Evolutionary conservation across 2,888 invertebrate genomes (phyloP).

Genomic region (Orgyia antiqua): DNA sequence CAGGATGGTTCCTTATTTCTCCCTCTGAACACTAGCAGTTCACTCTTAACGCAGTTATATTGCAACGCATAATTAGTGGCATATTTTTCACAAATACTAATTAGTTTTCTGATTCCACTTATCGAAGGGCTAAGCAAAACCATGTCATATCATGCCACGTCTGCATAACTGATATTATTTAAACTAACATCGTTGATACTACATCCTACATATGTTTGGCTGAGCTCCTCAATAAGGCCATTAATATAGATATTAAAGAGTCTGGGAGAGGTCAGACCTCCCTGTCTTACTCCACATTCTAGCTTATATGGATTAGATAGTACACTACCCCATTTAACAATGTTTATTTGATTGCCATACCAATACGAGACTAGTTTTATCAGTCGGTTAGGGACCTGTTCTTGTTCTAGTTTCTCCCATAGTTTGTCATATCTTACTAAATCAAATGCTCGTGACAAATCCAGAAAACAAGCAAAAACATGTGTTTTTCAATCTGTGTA

Average conservation of each 20-base stretch:
- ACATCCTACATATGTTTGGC: conserved; percentile 5
- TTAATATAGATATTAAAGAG: conserved; percentile 8
- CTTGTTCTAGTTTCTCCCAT: conserved; percentile 9
- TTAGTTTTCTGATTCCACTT: too few relatives aligned
- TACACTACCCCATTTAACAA: conserved; percentile 3
- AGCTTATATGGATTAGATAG: conserved; percentile 5
- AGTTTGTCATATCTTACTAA: conserved; percentile 11
- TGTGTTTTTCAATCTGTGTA: too few relatives aligned
- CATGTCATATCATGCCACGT: too few relatives aligned
- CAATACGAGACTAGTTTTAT: conserved; percentile 4
- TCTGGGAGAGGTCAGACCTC: conserved; percentile 3
- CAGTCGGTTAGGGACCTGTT: neutral
- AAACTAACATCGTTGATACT: conserved; percentile 4
- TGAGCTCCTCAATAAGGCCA: conserved; percentile 8
- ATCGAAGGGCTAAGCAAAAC: too few relatives aligned
- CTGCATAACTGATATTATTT: conserved; percentile 12
- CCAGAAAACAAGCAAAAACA: too few relatives aligned
- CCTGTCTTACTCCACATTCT: conserved; percentile 15
- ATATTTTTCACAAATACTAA: too few relatives aligned
- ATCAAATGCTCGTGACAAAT: too few relatives aligned
- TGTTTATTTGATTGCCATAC: conserved; percentile 4
- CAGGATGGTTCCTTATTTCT: too few relatives aligned
- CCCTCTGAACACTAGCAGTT: too few relatives aligned
- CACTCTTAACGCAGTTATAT: too few relatives aligned
- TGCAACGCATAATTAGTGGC: too few relatives aligned